phyloP scores from a whole-genome alignment of 2,113 vertebrate genomes.

The Aegithalos caudatus region DNA sequence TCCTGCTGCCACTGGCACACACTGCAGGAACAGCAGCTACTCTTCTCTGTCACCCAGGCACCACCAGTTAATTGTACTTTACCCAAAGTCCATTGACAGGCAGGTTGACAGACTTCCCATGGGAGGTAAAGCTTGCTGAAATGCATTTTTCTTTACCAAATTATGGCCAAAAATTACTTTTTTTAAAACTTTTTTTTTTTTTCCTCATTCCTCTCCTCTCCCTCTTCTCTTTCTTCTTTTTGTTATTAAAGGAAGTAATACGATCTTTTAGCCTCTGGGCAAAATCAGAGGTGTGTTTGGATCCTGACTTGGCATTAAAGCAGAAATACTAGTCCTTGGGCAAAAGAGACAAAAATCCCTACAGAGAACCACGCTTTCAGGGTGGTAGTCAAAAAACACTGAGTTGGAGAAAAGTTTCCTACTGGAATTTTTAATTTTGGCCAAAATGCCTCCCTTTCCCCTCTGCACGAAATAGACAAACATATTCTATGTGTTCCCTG shows the following conservation, averaged over 20 bases:
- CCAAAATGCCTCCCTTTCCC: background rate
- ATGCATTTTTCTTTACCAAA: background rate
- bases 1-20: background rate
- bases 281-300: background rate
- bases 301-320: background rate
- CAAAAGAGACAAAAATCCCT: background rate
- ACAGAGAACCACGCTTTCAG: background rate
- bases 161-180: background rate
- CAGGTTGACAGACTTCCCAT: background rate
- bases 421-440: background rate
- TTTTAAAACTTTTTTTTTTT: no score
- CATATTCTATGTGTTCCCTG: background rate
- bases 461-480: background rate
- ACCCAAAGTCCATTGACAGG: background rate
- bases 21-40: background rate
- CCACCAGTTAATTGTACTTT: rapidly evolving
- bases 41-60: background rate
- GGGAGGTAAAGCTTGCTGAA: background rate
- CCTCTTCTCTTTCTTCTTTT: background rate
- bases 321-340: background rate
- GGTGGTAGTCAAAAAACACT: background rate
- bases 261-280: background rate
- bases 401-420: background rate
- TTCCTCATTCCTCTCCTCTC: no score
- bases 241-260: background rate